A percentile compares a stretch with the other conserved stretches of the same genome.
These are phyloP conservation scores for Nannoperca obscura DNA, from an alignment of 2,797 vertebrate species.

Conservation along the genomic window DNA sequence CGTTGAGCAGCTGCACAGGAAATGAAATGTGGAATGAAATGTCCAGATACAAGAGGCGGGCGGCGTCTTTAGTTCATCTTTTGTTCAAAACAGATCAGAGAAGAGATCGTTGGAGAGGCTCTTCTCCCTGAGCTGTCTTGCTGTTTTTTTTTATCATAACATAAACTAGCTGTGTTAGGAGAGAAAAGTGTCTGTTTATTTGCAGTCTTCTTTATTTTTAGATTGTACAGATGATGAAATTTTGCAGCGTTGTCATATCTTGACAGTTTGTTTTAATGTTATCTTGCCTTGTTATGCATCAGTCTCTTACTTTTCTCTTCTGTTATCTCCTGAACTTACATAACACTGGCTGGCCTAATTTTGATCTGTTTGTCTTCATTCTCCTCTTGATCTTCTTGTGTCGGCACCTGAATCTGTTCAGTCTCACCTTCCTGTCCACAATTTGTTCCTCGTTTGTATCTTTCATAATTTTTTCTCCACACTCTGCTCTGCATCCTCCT, in stretches of 20 bases:
- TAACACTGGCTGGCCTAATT: constrained; percentile 11
- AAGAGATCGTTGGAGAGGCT: constrained; percentile 43
- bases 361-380: constrained; percentile 18
- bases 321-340: constrained; percentile 5
- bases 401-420: neutral
- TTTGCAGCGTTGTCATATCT: constrained; percentile 20
- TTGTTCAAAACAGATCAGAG: constrained; percentile 56
- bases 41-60: constrained; percentile 58
- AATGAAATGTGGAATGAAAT: constrained; percentile 80
- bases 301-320: neutral
- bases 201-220: constrained; percentile 27
- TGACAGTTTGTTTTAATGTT: constrained; percentile 23
- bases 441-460: constrained; percentile 17
- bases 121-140: constrained; percentile 28
- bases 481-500: neutral
- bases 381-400: neutral
- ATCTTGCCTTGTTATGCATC: constrained; percentile 1
- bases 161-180: constrained; percentile 22
- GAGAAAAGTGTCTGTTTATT: constrained; percentile 28
- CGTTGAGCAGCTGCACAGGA: constrained; percentile 69
- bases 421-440: constrained; percentile 17
- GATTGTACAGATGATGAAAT: constrained; percentile 25
- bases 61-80: constrained; percentile 53
- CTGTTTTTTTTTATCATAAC: constrained; percentile 32
- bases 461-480: neutral